These are phyloP conservation scores for Protomyctophum bolini DNA, from an alignment of 2,113 vertebrate species.

Conservation along the genomic window DNA sequence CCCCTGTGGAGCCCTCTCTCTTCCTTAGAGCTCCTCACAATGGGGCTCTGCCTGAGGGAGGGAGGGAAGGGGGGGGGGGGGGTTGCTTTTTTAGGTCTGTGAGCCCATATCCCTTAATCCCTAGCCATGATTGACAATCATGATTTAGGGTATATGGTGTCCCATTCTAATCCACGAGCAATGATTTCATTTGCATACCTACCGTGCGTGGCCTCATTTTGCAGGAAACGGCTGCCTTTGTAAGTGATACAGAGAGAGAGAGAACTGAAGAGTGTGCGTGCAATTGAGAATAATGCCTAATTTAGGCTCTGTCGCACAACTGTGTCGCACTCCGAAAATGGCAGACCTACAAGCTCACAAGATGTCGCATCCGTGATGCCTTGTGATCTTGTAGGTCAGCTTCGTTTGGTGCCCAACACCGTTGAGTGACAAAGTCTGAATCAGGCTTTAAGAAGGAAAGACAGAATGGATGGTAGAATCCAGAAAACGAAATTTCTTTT, in stretches of 20 bases:
- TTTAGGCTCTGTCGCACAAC: too few species aligned
- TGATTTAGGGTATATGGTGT: conserved; percentile 99
- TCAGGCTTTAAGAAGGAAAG: conserved; percentile 68
- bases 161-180: conserved; percentile 98
- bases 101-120: conserved; percentile 99
- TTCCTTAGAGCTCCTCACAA: conserved; percentile 80
- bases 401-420: too few species aligned
- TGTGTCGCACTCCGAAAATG: too few species aligned
- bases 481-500: conserved; percentile 59
- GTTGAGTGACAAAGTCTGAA: conserved; percentile 6
- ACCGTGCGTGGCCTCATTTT: conserved; percentile 92
- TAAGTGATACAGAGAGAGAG: conserved; percentile 81
- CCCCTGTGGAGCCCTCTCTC: conserved; percentile 82
- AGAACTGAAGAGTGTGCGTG: conserved; percentile 63
- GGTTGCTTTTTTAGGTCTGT: conserved; percentile 99
- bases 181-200: conserved; percentile 99
- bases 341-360: too few species aligned
- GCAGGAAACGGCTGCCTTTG: conserved; percentile 82
- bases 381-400: too few species aligned
- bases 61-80: conserved; percentile 91
- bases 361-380: too few species aligned
- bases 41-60: conserved; percentile 85
- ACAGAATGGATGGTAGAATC: conserved; percentile 71
- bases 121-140: conserved; percentile 99
- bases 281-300: conserved; percentile 1